phyloP scores from a whole-genome alignment of 2,888 invertebrate species.

The Caenorhabditis sp. region DNA sequence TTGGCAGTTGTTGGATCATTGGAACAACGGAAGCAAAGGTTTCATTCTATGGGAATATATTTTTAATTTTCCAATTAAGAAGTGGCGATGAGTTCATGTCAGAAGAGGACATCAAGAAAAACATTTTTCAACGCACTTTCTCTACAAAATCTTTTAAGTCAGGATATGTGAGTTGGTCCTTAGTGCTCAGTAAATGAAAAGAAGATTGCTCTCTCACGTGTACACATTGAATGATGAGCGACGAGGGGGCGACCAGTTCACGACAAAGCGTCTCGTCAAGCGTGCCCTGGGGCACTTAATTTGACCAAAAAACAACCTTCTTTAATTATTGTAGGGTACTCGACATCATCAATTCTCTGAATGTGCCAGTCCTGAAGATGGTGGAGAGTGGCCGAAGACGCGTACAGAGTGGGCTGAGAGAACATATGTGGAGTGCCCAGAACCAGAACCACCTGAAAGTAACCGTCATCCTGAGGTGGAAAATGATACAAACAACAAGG shows the following conservation, averaged over 20 bases:
- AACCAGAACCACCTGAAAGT: conserved; percentile 72
- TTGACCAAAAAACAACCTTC: conserved; percentile 28
- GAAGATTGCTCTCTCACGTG: conserved; percentile 19
- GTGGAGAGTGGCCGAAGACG: conserved; percentile 63
- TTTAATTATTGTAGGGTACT: conserved; percentile 62
- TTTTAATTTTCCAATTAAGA: conserved; percentile 8
- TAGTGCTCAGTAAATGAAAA: conserved; percentile 26
- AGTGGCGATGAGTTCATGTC: conserved; percentile 69
- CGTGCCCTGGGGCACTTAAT: conserved; percentile 55
- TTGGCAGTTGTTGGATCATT: conserved; percentile 70
- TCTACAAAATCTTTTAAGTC: conserved; percentile 71
- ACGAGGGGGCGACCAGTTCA: conserved; percentile 17
- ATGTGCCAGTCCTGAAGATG: conserved; percentile 71
- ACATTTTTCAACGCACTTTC: conserved; percentile 74
- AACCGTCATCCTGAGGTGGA: conserved; percentile 70
- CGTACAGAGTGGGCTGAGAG: conserved; percentile 67
- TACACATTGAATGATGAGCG: conserved; percentile 11
- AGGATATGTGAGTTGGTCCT: conserved; percentile 67
- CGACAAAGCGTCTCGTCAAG: conserved; percentile 55
- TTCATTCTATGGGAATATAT: not conserved
- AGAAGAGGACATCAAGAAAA: conserved; percentile 73
- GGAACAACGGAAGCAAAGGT: conserved; percentile 58
- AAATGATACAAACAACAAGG: conserved; percentile 71
- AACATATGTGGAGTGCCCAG: conserved; percentile 77
- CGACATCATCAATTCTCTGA: conserved; percentile 67